Conservation (phyloP, 2,888 invertebrate species). For the Apotomis turbidana region DNA sequence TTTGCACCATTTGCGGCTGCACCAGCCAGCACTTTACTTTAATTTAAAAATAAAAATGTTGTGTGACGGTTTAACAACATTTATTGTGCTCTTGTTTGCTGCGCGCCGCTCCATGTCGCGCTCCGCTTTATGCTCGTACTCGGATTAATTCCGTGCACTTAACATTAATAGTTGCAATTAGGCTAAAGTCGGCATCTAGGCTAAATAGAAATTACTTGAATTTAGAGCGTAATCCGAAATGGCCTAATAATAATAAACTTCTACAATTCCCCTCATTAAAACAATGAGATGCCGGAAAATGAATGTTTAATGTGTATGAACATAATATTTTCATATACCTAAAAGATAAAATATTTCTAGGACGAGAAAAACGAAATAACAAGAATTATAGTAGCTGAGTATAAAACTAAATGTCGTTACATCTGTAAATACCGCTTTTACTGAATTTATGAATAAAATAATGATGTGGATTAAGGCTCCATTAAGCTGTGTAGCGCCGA, state of each 20-base stretch:
- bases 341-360: not conserved
- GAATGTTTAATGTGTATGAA: not conserved
- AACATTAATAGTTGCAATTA: conserved; percentile 28
- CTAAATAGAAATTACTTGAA: conserved; percentile 27
- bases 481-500: not conserved
- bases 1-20: conserved; percentile 61
- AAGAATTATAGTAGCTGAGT: too few relatives aligned
- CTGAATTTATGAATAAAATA: not conserved
- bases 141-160: conserved; percentile 34
- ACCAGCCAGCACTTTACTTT: conserved; percentile 49
- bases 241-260: not conserved
- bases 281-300: conserved; percentile 2
- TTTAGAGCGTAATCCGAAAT: conserved; percentile 11
- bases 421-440: not conserved
- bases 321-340: not conserved
- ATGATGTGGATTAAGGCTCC: not conserved
- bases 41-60: conserved; percentile 36
- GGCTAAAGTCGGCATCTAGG: conserved; percentile 19
- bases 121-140: conserved; percentile 11
- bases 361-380: not conserved
- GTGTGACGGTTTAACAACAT: conserved; percentile 30
- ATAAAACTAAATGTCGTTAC: not conserved
- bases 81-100: conserved; percentile 26
- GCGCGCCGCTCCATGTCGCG: conserved; percentile 1
- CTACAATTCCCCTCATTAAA: conserved; percentile 14